Evolutionary conservation across 2,113 vertebrate genomes (phyloP).

Genomic region (Physeter macrocephalus): DNA sequence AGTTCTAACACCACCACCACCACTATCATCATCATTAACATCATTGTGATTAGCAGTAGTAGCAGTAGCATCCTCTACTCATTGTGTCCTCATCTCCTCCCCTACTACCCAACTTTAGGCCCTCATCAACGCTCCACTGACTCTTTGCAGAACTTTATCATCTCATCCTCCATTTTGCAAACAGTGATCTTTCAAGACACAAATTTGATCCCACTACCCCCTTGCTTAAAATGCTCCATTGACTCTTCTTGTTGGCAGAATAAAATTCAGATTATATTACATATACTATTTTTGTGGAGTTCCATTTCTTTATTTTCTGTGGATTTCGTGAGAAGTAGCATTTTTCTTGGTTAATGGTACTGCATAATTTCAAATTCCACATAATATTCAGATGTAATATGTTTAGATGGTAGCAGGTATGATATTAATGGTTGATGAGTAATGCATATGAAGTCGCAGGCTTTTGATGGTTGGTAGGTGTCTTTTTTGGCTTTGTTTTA

Average conservation of each 20-base stretch:
- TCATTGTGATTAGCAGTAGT: neutral
- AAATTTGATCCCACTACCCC: neutral
- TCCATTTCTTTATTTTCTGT: neutral
- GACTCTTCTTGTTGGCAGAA: neutral
- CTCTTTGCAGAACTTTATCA: neutral
- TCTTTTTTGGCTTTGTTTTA: neutral
- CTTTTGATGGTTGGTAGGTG: neutral
- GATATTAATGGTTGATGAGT: neutral
- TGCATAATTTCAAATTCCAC: neutral
- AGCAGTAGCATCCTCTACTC: neutral
- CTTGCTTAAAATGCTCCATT: neutral
- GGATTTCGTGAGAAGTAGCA: neutral
- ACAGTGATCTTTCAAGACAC: neutral
- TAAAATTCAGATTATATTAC: neutral
- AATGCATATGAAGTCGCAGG: neutral
- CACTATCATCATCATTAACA: fast-evolving
- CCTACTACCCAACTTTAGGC: neutral
- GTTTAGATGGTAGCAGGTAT: neutral
- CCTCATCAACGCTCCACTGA: neutral
- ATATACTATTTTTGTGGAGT: neutral
- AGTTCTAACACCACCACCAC: neutral
- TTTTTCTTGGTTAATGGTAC: neutral
- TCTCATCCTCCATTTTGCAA: neutral
- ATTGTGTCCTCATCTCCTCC: neutral
- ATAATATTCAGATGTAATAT: neutral